Percentiles rank a stretch among this genome's conserved stretches.
These are phyloP conservation scores for Condylostylus longicornis DNA, from an alignment of 1,140 invertebrate species.

Conservation along the genomic window DNA sequence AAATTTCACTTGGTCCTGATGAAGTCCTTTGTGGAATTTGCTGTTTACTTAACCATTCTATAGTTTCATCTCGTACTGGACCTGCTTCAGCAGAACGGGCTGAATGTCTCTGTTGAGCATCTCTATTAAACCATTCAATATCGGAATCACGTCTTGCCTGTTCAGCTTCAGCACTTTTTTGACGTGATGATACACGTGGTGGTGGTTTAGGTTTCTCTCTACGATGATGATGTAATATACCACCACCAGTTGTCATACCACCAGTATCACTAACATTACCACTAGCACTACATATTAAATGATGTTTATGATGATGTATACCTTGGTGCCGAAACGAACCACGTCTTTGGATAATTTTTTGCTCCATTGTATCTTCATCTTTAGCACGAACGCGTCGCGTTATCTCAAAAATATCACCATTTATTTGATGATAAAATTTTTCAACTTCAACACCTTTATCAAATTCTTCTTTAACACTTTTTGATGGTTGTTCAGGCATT, in stretches of 20 bases:
- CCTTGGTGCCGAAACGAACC: constrained; percentile 17
- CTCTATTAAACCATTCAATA: constrained; percentile 28
- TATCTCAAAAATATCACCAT: constrained; percentile 31
- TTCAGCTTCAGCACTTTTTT: constrained; percentile 9
- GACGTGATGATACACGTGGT: constrained; percentile 5
- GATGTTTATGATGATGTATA: constrained; percentile 8
- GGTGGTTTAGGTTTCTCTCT: neutral
- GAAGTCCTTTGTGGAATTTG: constrained; percentile 23
- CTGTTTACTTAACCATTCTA: constrained; percentile 26
- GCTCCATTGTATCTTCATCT: constrained; percentile 28
- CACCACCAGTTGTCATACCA: constrained; percentile 5
- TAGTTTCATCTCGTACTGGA: constrained; percentile 25
- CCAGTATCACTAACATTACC: no score
- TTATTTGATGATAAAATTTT: constrained; percentile 32
- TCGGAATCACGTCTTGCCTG: constrained; percentile 13
- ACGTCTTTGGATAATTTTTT: constrained; percentile 23
- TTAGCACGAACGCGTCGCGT: constrained; percentile 23
- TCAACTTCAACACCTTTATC: constrained; percentile 29
- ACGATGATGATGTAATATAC: constrained; percentile 2
- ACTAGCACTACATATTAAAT: no score
- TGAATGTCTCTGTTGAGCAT: constrained; percentile 27
- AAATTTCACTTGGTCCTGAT: constrained; percentile 28
- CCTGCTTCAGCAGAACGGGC: constrained; percentile 28
- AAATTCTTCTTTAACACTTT: constrained; percentile 25
- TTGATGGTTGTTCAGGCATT: neutral